phyloP scores from a whole-genome alignment of 2,888 invertebrate species.

The Carcina quercana region DNA sequence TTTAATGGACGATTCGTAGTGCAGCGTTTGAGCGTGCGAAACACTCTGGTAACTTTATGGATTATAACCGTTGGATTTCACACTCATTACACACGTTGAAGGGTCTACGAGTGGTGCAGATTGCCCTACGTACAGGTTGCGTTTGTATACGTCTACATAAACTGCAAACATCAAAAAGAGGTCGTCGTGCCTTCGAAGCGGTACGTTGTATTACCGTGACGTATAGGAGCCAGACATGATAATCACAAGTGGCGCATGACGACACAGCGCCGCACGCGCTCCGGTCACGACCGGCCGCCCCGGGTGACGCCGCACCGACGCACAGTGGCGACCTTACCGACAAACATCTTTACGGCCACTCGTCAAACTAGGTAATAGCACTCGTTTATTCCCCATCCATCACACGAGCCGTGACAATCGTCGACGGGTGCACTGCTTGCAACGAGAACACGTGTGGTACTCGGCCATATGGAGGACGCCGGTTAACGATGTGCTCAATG shows the following conservation, averaged over 20 bases:
- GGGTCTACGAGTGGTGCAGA: too few species aligned
- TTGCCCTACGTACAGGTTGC: too few species aligned
- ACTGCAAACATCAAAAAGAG: constrained; percentile 1
- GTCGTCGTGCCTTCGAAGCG: constrained; percentile 3
- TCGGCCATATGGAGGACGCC: constrained; percentile 36
- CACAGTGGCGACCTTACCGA: constrained; percentile 30
- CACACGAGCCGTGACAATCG: constrained; percentile 39
- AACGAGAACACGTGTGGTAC: constrained; percentile 38
- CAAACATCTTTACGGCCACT: constrained; percentile 39
- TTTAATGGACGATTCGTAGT: too few species aligned
- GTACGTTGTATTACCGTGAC: constrained; percentile 36
- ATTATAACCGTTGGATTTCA: too few species aligned
- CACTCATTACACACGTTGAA: too few species aligned
- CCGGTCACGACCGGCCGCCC: constrained; percentile 50
- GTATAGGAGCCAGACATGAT: constrained; percentile 48
- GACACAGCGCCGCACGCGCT: constrained; percentile 56
- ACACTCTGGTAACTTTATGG: too few species aligned
- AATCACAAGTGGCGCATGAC: constrained; percentile 66
- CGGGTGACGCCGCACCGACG: constrained; percentile 43
- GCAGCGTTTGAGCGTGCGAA: too few species aligned
- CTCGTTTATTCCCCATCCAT: constrained; percentile 47
- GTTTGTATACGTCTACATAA: too few species aligned
- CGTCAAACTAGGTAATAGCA: constrained; percentile 44
- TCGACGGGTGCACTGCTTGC: constrained; percentile 37
- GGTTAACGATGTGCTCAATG: constrained; percentile 43